Evolutionary conservation across 2,113 vertebrate genomes (phyloP).

Genomic region (Noctilio leporinus): DNA sequence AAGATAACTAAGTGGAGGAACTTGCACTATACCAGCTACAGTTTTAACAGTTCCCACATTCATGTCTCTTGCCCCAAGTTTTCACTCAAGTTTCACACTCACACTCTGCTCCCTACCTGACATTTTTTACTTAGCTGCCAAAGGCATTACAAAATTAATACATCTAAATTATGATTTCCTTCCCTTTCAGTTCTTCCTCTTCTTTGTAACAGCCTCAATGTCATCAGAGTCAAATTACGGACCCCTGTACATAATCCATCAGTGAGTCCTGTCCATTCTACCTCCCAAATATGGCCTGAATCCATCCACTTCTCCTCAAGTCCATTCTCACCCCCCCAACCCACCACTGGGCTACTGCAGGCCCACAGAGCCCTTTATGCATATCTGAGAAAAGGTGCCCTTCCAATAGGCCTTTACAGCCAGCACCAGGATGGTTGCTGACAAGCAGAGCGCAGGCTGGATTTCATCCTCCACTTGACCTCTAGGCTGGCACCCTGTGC

Average conservation of each 20-base stretch:
- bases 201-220: neutral
- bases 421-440: neutral
- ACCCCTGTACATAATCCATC: neutral
- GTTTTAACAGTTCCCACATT: neutral
- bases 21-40: neutral
- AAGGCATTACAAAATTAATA: neutral
- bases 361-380: neutral
- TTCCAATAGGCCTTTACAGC: neutral
- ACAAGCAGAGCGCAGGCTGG: neutral
- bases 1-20: neutral
- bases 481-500: neutral
- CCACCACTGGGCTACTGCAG: neutral
- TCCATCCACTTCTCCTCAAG: neutral
- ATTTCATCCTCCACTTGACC: neutral
- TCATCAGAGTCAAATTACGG: neutral
- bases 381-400: neutral
- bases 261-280: neutral
- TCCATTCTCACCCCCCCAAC: neutral
- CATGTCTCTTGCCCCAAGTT: neutral
- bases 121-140: neutral
- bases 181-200: neutral
- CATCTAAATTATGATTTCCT: neutral
- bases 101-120: neutral
- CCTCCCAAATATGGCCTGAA: neutral
- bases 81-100: neutral